Evolutionary conservation across 1,140 invertebrate species (phyloP).

Genomic region (Pseudomyrmex sp.): DNA sequence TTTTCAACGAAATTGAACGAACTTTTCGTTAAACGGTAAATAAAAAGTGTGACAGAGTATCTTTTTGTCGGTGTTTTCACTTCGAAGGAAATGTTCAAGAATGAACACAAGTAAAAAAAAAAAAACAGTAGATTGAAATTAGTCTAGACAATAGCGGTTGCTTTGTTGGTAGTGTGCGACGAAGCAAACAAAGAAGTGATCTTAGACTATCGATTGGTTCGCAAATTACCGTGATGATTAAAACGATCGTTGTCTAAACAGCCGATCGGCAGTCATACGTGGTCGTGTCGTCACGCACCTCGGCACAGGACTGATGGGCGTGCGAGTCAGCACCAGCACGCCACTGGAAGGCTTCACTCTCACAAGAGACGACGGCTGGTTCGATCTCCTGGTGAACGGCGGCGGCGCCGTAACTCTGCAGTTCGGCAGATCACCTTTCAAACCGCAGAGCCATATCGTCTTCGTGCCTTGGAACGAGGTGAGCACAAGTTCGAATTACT

Average conservation of each 20-base stretch:
- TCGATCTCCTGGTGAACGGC: conserved; percentile 98
- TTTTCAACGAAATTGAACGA: too few species aligned
- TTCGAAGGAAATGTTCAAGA: conserved; percentile 31
- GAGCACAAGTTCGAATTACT: conserved; percentile 57
- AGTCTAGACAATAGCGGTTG: conserved; percentile 69
- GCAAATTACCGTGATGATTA: conserved; percentile 46
- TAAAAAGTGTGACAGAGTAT: conserved; percentile 37
- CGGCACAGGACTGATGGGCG: conserved; percentile 96
- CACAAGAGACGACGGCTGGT: conserved; percentile 96
- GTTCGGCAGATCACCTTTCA: conserved; percentile 97
- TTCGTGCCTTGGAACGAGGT: conserved; percentile 99
- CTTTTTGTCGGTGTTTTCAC: conserved; percentile 29
- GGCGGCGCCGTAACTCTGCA: conserved; percentile 97
- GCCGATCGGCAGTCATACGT: conserved; percentile 97
- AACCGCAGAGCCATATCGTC: conserved; percentile 95
- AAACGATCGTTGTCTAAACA: conserved; percentile 83
- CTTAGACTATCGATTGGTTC: conserved; percentile 29
- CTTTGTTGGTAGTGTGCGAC: conserved; percentile 70
- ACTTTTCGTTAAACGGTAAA: too few species aligned
- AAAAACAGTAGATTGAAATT: conserved; percentile 78
- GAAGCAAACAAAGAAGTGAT: conserved; percentile 63
- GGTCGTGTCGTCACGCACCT: conserved; percentile 96
- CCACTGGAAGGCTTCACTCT: conserved; percentile 97
- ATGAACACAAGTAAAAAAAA: conserved; percentile 72
- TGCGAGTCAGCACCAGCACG: conserved; percentile 96